A percentile compares a stretch with the other conserved stretches of the same genome.
phyloP scores from a whole-genome alignment of 2,888 invertebrate genomes.

The Rugalucina vietnamica region DNA sequence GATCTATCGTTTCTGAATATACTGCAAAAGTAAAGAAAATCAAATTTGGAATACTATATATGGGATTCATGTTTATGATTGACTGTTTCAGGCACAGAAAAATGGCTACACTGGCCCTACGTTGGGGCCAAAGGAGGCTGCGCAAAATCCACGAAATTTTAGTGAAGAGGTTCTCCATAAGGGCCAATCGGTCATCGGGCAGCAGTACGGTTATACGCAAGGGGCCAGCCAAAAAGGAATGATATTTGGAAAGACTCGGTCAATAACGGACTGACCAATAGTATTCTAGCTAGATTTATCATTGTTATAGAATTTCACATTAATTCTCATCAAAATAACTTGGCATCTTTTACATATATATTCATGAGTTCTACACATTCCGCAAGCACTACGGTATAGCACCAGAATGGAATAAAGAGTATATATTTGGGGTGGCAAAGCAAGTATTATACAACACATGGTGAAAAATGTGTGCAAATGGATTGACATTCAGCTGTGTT shows the following conservation, averaged over 20 bases:
- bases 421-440: too few species aligned
- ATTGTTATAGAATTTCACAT: neutral
- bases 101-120: conserved; percentile 88
- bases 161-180: conserved; percentile 94
- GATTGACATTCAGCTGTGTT: too few species aligned
- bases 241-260: conserved; percentile 73
- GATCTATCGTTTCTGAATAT: too few species aligned
- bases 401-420: too few species aligned
- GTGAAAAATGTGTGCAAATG: too few species aligned
- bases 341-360: neutral
- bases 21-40: too few species aligned
- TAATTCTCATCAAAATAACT: too few species aligned
- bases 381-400: too few species aligned
- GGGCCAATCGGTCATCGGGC: conserved; percentile 95
- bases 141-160: conserved; percentile 95
- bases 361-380: neutral
- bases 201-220: conserved; percentile 98
- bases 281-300: neutral
- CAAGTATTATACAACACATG: too few species aligned
- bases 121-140: conserved; percentile 98
- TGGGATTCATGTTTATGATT: too few species aligned
- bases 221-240: conserved; percentile 98
- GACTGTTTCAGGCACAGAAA: conserved; percentile 81
- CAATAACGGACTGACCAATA: conserved; percentile 67
- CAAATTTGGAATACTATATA: too few species aligned